These are phyloP conservation scores for Salpingus planirostris DNA, from an alignment of 2,888 invertebrate genomes.

Conservation along the genomic window DNA sequence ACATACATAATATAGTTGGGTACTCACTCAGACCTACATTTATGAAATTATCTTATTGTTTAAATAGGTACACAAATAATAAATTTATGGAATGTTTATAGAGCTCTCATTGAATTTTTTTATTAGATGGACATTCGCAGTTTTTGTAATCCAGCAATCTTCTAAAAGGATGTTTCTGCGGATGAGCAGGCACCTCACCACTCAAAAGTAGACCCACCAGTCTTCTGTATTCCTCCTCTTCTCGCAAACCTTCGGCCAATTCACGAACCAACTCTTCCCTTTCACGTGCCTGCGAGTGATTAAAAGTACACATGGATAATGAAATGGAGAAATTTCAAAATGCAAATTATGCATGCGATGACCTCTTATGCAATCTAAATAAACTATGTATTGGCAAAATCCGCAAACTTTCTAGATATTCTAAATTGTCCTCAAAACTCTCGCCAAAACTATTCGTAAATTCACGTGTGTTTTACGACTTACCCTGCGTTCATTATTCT, in stretches of 20 bases:
- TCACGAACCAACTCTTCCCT: conserved; percentile 31
- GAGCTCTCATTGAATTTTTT: too few relatives aligned
- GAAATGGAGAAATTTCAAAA: too few relatives aligned
- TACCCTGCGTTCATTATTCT: conserved; percentile 34
- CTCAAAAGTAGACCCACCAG: conserved; percentile 28
- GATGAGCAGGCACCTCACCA: conserved; percentile 16
- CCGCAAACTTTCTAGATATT: background rate
- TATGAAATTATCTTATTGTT: too few relatives aligned
- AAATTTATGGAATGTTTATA: too few relatives aligned
- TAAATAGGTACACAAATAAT: too few relatives aligned
- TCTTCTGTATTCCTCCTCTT: conserved; percentile 32
- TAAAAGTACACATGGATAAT: too few relatives aligned
- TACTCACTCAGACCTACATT: too few relatives aligned
- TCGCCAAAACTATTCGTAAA: background rate
- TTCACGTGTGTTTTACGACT: conserved; percentile 5
- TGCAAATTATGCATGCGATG: too few relatives aligned
- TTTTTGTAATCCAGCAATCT: conserved; percentile 24
- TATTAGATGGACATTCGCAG: conserved; percentile 6
- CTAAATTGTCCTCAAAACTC: background rate
- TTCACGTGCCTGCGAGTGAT: conserved; percentile 31
- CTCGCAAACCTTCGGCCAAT: conserved; percentile 27
- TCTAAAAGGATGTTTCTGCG: conserved; percentile 34
- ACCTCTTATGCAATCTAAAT: too few relatives aligned
- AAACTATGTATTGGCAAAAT: conserved; percentile 1
- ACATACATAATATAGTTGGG: too few relatives aligned